Conservation (phyloP, 2,797 vertebrate species). For the Enteromius afrohamiltoni region DNA sequence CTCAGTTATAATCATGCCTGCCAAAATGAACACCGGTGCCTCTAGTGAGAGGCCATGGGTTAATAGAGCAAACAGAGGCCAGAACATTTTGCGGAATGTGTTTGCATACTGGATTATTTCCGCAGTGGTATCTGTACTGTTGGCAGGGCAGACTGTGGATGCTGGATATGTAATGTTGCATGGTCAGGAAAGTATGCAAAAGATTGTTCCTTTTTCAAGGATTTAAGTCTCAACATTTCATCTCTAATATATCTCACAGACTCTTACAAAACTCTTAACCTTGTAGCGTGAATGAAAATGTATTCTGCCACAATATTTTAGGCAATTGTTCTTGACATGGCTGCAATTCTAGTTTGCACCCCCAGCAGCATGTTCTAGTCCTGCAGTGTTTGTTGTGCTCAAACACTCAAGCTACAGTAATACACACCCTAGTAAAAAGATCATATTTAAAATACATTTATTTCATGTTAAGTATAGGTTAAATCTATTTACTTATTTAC, state of each 20-base stretch:
- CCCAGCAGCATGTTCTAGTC: background rate
- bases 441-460: too few relatives aligned
- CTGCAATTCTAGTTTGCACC: background rate
- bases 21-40: slow-evolving; percentile 31
- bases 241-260: background rate
- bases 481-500: too few relatives aligned
- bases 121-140: background rate
- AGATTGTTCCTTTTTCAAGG: background rate
- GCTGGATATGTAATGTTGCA: background rate
- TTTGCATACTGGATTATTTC: slow-evolving; percentile 35
- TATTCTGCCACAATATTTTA: slow-evolving; percentile 5
- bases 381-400: background rate
- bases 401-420: background rate
- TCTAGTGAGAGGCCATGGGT: slow-evolving; percentile 10
- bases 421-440: too few relatives aligned
- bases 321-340: background rate
- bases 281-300: background rate
- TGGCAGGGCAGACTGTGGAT: slow-evolving; percentile 10
- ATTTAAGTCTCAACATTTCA: background rate
- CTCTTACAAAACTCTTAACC: background rate
- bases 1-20: slow-evolving; percentile 37
- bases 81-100: slow-evolving; percentile 23
- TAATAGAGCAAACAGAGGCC: slow-evolving; percentile 42
- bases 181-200: background rate
- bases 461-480: too few relatives aligned